Evolutionary conservation across 2,888 invertebrate genomes (phyloP).

Genomic region (Luperina nickerlii): DNA sequence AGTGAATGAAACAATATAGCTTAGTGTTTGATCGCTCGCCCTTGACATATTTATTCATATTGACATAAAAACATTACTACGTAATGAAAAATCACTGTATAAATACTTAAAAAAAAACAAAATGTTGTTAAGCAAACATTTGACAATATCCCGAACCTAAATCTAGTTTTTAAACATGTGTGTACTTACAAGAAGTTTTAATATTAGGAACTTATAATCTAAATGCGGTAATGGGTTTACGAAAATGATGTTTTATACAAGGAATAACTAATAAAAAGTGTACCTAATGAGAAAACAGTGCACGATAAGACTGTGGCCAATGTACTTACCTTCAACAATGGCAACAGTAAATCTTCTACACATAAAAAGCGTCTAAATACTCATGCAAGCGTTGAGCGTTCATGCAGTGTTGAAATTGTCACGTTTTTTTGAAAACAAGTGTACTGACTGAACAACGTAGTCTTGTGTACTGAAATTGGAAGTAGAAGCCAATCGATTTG

Average conservation of each 20-base stretch:
- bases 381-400: slow-evolving; percentile 86
- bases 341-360: slow-evolving; percentile 80
- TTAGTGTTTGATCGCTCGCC: not conserved
- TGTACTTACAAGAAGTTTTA: slow-evolving; percentile 1
- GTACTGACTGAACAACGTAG: slow-evolving; percentile 78
- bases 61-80: not conserved
- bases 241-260: slow-evolving; percentile 27
- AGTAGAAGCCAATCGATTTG: slow-evolving; percentile 80
- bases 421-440: slow-evolving; percentile 76
- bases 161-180: not conserved
- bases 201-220: slow-evolving; percentile 24
- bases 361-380: slow-evolving; percentile 88
- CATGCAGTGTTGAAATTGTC: slow-evolving; percentile 86
- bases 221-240: slow-evolving; percentile 25
- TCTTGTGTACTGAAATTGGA: slow-evolving; percentile 80
- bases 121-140: not conserved
- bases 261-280: slow-evolving; percentile 35
- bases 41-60: no score
- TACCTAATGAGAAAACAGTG: slow-evolving; percentile 55
- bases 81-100: not conserved
- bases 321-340: slow-evolving; percentile 62
- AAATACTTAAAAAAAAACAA: not conserved
- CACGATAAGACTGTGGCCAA: slow-evolving; percentile 73
- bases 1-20: not conserved
- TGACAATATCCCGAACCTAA: slow-evolving; percentile 1